These are phyloP conservation scores for Oxytorus armatus DNA, from an alignment of 2,888 invertebrate species.

Conservation along the genomic window DNA sequence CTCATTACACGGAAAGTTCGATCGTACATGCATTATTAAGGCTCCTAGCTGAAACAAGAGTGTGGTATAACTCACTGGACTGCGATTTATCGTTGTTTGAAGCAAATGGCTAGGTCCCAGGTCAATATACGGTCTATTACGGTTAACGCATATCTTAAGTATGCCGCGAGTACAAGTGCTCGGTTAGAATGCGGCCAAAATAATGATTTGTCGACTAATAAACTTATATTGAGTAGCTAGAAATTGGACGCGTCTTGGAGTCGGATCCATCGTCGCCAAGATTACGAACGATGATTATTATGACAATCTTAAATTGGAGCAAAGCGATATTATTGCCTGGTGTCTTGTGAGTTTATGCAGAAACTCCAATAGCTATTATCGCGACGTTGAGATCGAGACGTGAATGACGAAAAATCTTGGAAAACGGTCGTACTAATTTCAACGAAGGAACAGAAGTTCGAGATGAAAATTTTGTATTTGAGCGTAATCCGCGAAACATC, in stretches of 20 bases:
- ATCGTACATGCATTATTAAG: conserved; percentile 31
- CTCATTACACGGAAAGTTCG: conserved; percentile 23
- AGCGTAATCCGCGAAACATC: too few relatives aligned
- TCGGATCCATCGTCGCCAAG: conserved; percentile 32
- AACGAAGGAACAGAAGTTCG: not conserved
- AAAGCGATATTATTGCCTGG: conserved; percentile 25
- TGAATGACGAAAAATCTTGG: conserved; percentile 24
- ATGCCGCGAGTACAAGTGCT: conserved; percentile 70
- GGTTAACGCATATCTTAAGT: conserved; percentile 76
- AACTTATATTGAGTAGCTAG: conserved; percentile 75
- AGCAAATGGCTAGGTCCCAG: conserved; percentile 72
- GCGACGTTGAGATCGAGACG: conserved; percentile 26
- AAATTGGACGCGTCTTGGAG: conserved; percentile 56
- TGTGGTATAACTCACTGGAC: conserved; percentile 64
- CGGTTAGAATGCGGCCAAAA: conserved; percentile 80
- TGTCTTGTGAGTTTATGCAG: conserved; percentile 41
- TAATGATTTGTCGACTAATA: conserved; percentile 78
- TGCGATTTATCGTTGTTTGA: conserved; percentile 76
- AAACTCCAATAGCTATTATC: conserved; percentile 42
- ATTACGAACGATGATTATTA: conserved; percentile 38
- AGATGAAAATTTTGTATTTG: not conserved
- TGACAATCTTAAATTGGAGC: conserved; percentile 57
- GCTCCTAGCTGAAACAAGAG: conserved; percentile 32
- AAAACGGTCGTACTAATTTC: not conserved
- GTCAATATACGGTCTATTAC: conserved; percentile 78